Evolutionary conservation across 2,888 invertebrate species (phyloP), one percentile per base, ranked within the genome.

Genomic region (Molanna angustata): DNA sequence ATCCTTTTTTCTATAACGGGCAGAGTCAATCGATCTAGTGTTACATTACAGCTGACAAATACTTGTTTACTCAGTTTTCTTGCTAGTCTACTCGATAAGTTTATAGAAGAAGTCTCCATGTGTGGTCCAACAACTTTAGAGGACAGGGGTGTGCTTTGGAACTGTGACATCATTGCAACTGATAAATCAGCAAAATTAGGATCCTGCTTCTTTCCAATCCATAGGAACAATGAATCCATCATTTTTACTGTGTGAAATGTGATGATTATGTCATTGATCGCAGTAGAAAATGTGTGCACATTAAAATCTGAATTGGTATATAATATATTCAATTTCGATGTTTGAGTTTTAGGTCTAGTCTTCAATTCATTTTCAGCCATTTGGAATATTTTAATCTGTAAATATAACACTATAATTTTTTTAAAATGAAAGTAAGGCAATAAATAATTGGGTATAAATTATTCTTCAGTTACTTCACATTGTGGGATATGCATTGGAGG

Each of bases 31-130:
- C 64, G 65, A 62, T 72, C 70, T 4, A 66, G 61, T 21, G 66
- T 64, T 4, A 76, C 49, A 62, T 78, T 78, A 57, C 69, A 73
- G 64, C 77, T 78, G n/a, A 78, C 62, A 62, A 67, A 77, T 9
- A 77, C 70, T 44, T 69, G 69, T 61, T 75, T 77, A 3, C 68
- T 64, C 11, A 74, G 60, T 52, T 67, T 70, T 57, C 69, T 72
- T 0, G 71, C 62, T 17, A 78, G 55, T 58, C 69, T 69, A 48
- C 57, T 58, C 1, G 70, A 66, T 19, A 72, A 56, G 50, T 65
- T 66, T 52, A 65, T 61, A 0, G 71, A 71, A 16, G 63, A 61
- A 46, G 64, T 64, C 13, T 73, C 72, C 11, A 65, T 62, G 37
- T 65, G 60, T 48, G 65, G 62, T 14, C 76, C 74, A 27, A 75